Evolutionary conservation across 2,113 vertebrate genomes (phyloP), one percentile per base, ranked within the genome.

Genomic region (Ailuropoda melanoleuca): DNA sequence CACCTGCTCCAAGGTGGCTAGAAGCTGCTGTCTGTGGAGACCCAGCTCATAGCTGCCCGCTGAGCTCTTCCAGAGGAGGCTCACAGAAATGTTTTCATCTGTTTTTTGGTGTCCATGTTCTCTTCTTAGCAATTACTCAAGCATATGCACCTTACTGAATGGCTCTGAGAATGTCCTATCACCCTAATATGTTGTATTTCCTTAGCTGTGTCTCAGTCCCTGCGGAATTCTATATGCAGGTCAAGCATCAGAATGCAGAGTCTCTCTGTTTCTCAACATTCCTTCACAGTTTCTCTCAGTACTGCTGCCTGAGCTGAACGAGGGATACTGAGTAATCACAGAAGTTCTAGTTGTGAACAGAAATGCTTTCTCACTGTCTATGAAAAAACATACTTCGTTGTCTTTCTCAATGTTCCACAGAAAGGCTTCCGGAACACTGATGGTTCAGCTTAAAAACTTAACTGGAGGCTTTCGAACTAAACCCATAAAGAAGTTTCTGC

Each of bases 401-500:
- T 37, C 48, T 64, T 85, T 80, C 74, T 75, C 37, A n/a, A 80
- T 43, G n/a, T 68, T 56, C 15, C 19, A 46, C 4, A 46, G 46
- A 75, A 96, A 62, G 55, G 37, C 19, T 53, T 64, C 60, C 84
- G 78, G 39, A 66, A 13, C 6, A 29, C 21, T 89, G 39, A 56
- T 1, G 17, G 26, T 29, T 50, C 26, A 8, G 37, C 58, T 88
- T 89, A 68, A 88, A 90, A 95, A 64, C 58, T 68, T 43, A 55
- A 8, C 6, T 62, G 81, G 37, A 90, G 43, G 48, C n/a, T 83
- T 96, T 96, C 23, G 74, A 64, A 81, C 29, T 21, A 78, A 87
- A 97, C 26, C 4, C 24, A 26, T 5, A 19, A 39, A 62, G 24
- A 72, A 39, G 60, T 34, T 75, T 72, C 68, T 72, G 55, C 50